Conservation (phyloP, 2,888 invertebrate species). For the Ctena decussata region DNA sequence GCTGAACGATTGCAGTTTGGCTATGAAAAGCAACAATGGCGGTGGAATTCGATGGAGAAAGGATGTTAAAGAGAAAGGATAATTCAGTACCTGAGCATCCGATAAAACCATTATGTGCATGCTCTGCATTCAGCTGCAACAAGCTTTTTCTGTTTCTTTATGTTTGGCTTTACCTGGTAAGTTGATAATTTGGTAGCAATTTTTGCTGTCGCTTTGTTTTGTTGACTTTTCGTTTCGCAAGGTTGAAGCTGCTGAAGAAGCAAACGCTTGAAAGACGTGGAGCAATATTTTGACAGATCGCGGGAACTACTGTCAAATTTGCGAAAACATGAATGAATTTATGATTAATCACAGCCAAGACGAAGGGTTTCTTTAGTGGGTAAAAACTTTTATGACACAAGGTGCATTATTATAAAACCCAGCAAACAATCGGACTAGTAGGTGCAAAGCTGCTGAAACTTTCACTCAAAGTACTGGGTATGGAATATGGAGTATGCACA, state of each 20-base stretch:
- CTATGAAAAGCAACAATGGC: slow-evolving; percentile 53
- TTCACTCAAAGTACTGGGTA: no score
- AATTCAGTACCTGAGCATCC: slow-evolving; percentile 47
- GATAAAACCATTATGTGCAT: slow-evolving; percentile 73
- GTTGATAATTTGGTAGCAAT: slow-evolving; percentile 23
- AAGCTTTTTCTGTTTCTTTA: slow-evolving; percentile 77
- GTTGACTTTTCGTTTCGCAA: no score
- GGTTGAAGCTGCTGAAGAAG: no score
- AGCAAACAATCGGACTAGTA: no score
- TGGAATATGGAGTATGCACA: no score
- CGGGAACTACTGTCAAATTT: slow-evolving; percentile 14
- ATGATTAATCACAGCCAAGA: no score
- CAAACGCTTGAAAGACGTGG: background rate
- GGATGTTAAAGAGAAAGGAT: slow-evolving; percentile 55
- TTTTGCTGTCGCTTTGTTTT: background rate
- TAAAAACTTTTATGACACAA: no score
- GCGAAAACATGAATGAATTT: no score
- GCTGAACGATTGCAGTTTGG: background rate
- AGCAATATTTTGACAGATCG: slow-evolving; percentile 11
- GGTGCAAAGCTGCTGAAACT: no score
- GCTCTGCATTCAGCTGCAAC: slow-evolving; percentile 76
- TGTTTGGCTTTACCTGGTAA: slow-evolving; percentile 75
- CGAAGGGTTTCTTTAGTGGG: no score
- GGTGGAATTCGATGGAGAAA: slow-evolving; percentile 62
- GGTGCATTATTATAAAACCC: no score